phyloP scores from a whole-genome alignment of 2,888 invertebrate genomes.

The Ormyrus thymus region DNA sequence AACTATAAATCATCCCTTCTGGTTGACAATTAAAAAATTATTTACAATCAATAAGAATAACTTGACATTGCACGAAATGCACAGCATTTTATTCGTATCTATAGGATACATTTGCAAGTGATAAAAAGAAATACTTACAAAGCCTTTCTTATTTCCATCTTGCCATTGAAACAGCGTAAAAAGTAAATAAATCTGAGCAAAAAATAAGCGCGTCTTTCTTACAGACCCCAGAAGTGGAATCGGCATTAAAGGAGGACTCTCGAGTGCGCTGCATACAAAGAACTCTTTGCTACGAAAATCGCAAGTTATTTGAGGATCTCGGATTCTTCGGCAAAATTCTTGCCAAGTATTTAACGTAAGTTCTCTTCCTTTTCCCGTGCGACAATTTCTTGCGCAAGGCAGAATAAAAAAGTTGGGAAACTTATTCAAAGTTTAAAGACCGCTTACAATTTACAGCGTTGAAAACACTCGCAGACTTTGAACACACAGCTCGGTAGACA shows the following conservation, averaged over 20 bases:
- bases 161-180: no score
- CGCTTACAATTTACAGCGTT: conserved; percentile 9
- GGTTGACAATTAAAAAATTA: no score
- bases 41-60: no score
- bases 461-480: background rate
- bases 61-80: no score
- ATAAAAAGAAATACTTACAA: no score
- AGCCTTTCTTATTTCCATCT: no score
- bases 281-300: conserved; percentile 69
- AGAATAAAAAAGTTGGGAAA: background rate
- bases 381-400: background rate
- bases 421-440: background rate
- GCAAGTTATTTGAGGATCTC: conserved; percentile 65
- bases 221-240: conserved; percentile 68
- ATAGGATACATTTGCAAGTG: no score
- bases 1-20: no score
- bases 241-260: conserved; percentile 67
- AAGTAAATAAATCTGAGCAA: no score
- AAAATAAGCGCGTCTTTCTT: background rate
- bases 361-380: background rate
- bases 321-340: conserved; percentile 65
- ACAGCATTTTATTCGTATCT: no score
- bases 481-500: conserved; percentile 17
- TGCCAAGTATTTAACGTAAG: conserved; percentile 71
- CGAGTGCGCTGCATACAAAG: conserved; percentile 70